These are phyloP conservation scores for Lithosia quadra DNA, from an alignment of 2,888 invertebrate species.

Conservation along the genomic window DNA sequence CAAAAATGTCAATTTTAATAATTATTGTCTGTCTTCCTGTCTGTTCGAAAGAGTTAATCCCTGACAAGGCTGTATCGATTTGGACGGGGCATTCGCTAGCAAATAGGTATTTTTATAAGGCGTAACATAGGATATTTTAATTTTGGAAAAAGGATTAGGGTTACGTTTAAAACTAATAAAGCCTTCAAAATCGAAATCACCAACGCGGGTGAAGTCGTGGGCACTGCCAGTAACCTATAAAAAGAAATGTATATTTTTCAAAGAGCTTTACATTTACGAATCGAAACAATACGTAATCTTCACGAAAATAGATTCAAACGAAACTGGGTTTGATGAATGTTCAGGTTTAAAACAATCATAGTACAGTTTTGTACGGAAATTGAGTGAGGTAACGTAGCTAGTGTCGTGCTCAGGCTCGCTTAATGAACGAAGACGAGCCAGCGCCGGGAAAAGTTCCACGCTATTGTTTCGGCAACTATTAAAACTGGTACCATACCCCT, in stretches of 20 bases:
- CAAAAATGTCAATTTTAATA: too few relatives aligned
- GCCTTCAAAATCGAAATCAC: too few relatives aligned
- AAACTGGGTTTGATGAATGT: conserved; percentile 44
- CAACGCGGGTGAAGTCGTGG: too few relatives aligned
- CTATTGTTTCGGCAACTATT: conserved; percentile 72
- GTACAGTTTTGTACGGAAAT: conserved; percentile 51
- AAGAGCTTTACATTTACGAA: conserved; percentile 40
- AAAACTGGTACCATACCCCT: conserved; percentile 59
- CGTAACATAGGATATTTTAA: too few relatives aligned
- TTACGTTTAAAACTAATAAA: too few relatives aligned
- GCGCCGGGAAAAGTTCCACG: conserved; percentile 64
- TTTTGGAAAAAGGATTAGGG: too few relatives aligned
- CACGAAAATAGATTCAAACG: too few relatives aligned
- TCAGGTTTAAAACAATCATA: conserved; percentile 45
- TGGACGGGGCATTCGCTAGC: too few relatives aligned
- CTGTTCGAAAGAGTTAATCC: too few relatives aligned
- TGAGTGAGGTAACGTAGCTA: conserved; percentile 58
- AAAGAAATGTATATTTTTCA: conserved; percentile 39
- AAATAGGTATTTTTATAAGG: too few relatives aligned
- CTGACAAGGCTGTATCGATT: too few relatives aligned
- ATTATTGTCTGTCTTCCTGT: too few relatives aligned
- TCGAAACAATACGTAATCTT: conserved; percentile 35
- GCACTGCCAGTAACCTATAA: conserved; percentile 38
- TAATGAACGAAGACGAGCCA: conserved; percentile 56
- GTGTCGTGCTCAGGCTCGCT: conserved; percentile 49